Evolutionary conservation across 2,888 invertebrate genomes (phyloP).

Genomic region (Limenitis camilla): DNA sequence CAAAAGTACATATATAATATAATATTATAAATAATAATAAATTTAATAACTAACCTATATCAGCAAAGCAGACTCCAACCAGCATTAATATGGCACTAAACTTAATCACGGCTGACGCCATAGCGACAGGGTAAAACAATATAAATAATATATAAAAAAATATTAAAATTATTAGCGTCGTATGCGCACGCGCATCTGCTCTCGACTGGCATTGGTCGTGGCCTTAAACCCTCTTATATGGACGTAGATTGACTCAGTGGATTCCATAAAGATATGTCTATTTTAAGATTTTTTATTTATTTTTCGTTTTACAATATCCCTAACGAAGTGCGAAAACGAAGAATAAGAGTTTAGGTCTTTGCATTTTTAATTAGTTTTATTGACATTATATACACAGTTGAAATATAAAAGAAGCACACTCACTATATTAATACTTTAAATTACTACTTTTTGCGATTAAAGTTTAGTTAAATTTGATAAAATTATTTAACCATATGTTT

Average conservation of each 20-base stretch:
- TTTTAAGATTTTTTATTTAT: constrained; percentile 18
- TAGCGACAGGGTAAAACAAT: constrained; percentile 36
- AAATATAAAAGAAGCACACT: too few species aligned
- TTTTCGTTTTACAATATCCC: constrained; percentile 11
- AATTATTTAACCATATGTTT: too few species aligned
- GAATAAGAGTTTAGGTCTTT: too few species aligned
- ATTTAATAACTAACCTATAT: constrained; percentile 53
- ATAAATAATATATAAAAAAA: constrained; percentile 32
- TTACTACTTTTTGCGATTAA: too few species aligned
- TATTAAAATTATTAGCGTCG: constrained; percentile 38
- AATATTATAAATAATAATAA: neutral
- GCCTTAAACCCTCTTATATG: constrained; percentile 61
- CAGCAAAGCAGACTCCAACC: constrained; percentile 48
- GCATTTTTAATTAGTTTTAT: too few species aligned
- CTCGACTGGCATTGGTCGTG: constrained; percentile 60
- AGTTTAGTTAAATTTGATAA: too few species aligned
- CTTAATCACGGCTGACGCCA: constrained; percentile 65
- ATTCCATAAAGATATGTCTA: constrained; percentile 28
- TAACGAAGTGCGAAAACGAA: neutral
- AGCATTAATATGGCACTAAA: constrained; percentile 65
- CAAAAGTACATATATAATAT: too few species aligned
- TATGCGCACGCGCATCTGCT: constrained; percentile 40
- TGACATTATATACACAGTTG: too few species aligned
- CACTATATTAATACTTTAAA: too few species aligned
- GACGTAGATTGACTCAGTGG: constrained; percentile 34